Evolutionary conservation across 2,797 vertebrate genomes (phyloP).

Genomic region (Enteromius treurensis): DNA sequence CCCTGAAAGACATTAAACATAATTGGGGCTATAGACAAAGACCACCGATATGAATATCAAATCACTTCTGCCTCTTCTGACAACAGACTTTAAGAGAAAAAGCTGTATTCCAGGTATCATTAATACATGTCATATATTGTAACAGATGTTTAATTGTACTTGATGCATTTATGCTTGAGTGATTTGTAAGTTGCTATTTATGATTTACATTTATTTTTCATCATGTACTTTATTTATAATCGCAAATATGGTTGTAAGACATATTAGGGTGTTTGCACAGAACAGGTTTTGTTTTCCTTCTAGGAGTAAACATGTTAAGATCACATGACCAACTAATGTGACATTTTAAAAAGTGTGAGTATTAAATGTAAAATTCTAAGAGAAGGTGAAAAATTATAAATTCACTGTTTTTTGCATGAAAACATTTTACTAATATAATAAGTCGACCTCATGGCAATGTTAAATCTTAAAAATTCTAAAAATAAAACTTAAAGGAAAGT

Average conservation of each 20-base stretch:
- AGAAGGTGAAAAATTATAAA: not conserved
- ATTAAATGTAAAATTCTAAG: not conserved
- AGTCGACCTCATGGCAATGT: not conserved
- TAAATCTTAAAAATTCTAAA: not conserved
- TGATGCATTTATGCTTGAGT: not conserved
- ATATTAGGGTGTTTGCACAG: not conserved
- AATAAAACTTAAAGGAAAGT: not conserved
- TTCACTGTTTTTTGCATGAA: too few species aligned
- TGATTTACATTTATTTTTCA: not conserved
- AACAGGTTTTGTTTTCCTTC: not conserved
- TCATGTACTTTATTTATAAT: constrained; percentile 1
- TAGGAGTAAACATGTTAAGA: not conserved
- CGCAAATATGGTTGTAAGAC: not conserved
- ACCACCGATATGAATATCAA: constrained; percentile 27
- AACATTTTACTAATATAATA: not conserved
- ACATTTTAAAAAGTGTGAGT: not conserved
- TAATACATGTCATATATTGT: not conserved
- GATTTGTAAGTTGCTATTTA: not conserved
- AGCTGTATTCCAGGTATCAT: not conserved
- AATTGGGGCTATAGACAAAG: constrained; percentile 21
- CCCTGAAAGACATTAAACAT: constrained; percentile 29
- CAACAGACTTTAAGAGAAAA: not conserved
- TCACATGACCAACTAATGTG: not conserved
- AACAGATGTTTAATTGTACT: constrained; percentile 3
- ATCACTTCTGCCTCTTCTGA: not conserved